Conservation (phyloP, 2,797 vertebrate species). For the Percopsis omiscomaycus region DNA sequence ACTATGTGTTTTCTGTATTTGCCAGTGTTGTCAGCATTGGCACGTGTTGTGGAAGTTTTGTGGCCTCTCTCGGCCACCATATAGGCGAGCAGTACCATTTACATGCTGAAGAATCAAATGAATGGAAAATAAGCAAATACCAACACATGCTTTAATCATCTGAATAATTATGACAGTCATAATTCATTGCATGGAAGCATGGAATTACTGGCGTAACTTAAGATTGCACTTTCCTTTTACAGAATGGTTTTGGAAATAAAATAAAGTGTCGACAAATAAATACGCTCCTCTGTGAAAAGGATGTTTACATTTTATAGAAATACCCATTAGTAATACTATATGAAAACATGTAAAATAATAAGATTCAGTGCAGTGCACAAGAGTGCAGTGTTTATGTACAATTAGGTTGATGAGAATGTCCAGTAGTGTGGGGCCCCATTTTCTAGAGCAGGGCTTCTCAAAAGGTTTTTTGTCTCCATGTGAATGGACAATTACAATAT, state of each 20-base stretch:
- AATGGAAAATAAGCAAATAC: constrained; percentile 61
- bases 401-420: constrained; percentile 7
- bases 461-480: background rate
- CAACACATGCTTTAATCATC: constrained; percentile 79
- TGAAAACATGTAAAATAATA: constrained; percentile 20
- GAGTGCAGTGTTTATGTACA: no score
- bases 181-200: constrained; percentile 52
- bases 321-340: constrained; percentile 26
- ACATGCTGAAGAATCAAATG: constrained; percentile 42
- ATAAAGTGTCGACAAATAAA: constrained; percentile 66
- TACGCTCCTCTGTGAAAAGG: constrained; percentile 43
- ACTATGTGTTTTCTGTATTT: no score
- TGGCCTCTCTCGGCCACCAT: no score
- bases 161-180: constrained; percentile 46
- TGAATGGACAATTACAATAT: background rate
- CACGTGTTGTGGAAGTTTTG: no score
- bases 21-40: no score
- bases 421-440: no score
- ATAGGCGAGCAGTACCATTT: background rate
- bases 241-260: constrained; percentile 62
- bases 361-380: constrained; percentile 49
- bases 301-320: constrained; percentile 19
- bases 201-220: constrained; percentile 48
- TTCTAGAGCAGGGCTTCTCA: background rate
- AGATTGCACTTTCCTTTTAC: constrained; percentile 45